Base-by-base conservation (phyloP, 2,113 vertebrate genomes). In the Taurulus bubalis region DNA sequence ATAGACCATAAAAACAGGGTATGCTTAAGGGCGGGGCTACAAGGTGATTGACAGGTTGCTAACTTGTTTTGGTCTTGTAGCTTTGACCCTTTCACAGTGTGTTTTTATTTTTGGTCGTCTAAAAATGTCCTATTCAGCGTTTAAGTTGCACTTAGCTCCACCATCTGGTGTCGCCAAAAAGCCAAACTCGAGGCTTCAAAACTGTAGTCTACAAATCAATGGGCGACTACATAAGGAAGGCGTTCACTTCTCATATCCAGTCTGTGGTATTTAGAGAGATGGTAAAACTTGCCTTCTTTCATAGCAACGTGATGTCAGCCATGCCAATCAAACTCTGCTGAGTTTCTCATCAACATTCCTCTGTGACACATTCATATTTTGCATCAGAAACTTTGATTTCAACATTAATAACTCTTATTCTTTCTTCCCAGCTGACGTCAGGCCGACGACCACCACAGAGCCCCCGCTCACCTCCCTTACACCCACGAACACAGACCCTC, bases 391-490 rank as follows among this genome's bases (percentile, higher is more conserved):
- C 66, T 71, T 36, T 45, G 7, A 34, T 28, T 63, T 79, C 16
- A 55, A 14, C 53, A 26, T 59, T 18, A 3, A 18, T 40, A 5
- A 26, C 59, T 49, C 79, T 8, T 49, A 8, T 63, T 51, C 26
- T 79, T 71, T 79, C 24, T 69, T 49, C 36, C 22, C 55, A 91
- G 87, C 79, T 32, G 51, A 55, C 6, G 4, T 51, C 45, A 26
- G 4, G 12, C 9, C 9, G 1, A 11, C 11, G n/a, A 22, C 64
- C 69, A 65, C 65, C n/a, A 34, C 63, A 18, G 40, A 63, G 24
- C 40, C 45, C 45, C 51, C 3, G 0, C 8, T 16, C 34, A 72
- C 38, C 78, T n/a, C 2, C 67, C 18, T 6, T 51, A 60, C 77
- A 9, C 36, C 53, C 38, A 80, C n/a, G n/a, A 88, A 58, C 68